phyloP scores from a whole-genome alignment of 2,888 invertebrate species.

The Entomobrya multifasciata region DNA sequence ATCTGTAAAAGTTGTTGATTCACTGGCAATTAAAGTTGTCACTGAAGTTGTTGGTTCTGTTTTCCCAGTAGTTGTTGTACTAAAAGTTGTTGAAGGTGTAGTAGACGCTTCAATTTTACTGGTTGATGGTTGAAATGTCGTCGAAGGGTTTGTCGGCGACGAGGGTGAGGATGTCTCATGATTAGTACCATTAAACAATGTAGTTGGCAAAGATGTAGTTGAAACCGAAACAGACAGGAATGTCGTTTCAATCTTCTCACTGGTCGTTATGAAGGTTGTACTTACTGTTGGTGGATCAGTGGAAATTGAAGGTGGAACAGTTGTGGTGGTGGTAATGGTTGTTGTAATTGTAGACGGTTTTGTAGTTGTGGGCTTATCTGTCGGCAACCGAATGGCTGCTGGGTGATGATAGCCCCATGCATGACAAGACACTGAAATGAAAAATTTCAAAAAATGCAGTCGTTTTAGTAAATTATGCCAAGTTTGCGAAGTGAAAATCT shows the following conservation, averaged over 20 bases:
- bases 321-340: slow-evolving; percentile 6
- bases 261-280: neutral
- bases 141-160: no score
- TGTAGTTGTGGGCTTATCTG: slow-evolving; percentile 46
- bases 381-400: slow-evolving; percentile 60
- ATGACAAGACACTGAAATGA: slow-evolving; percentile 56
- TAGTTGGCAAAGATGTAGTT: neutral
- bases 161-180: no score
- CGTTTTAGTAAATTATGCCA: neutral
- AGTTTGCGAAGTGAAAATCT: neutral
- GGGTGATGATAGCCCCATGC: slow-evolving; percentile 68
- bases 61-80: neutral
- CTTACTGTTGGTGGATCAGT: neutral
- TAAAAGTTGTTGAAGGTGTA: slow-evolving; percentile 2
- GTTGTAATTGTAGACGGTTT: neutral
- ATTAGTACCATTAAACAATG: neutral
- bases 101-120: neutral
- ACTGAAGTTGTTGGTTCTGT: neutral
- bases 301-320: neutral
- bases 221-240: no score
- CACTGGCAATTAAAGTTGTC: neutral
- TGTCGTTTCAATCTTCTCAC: no score
- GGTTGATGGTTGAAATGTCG: no score
- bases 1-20: slow-evolving; percentile 5
- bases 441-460: neutral